Percentiles rank a stretch among this genome's conserved stretches.
Conservation (phyloP, 2,797 vertebrate genomes). For the Falco columbarius region DNA sequence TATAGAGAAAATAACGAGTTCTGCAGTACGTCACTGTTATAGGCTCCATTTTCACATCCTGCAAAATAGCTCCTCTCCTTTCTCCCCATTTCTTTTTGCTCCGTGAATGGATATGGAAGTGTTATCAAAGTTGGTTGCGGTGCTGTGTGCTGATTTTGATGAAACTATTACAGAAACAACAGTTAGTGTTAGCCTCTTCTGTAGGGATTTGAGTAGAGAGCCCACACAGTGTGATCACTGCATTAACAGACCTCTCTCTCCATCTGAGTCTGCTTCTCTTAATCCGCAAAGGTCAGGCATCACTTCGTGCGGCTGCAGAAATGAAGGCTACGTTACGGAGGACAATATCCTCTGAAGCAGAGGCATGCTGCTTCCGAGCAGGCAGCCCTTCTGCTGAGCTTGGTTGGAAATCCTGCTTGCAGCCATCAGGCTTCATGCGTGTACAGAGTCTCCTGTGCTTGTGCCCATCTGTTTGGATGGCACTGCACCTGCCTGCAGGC, state of each 20-base stretch:
- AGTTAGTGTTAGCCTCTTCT: neutral
- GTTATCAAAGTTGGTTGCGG: neutral
- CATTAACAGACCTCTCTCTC: neutral
- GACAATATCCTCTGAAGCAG: neutral
- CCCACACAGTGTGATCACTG: neutral
- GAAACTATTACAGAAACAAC: constrained; percentile 8
- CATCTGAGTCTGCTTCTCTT: neutral
- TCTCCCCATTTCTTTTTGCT: neutral
- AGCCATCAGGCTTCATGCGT: accelerated
- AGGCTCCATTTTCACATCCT: constrained; percentile 15
- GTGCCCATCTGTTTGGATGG: no score
- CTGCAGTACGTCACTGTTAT: neutral
- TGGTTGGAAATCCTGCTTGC: neutral
- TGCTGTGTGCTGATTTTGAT: constrained; percentile 24
- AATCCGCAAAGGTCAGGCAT: neutral
- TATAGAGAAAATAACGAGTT: constrained; percentile 36
- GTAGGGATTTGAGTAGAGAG: neutral
- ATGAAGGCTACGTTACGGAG: neutral
- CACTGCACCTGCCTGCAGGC: neutral
- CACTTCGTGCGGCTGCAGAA: neutral
- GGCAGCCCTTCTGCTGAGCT: neutral
- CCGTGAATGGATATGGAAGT: neutral
- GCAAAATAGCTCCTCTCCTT: neutral
- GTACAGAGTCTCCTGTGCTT: accelerated
- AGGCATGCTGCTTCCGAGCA: neutral